Conservation (phyloP, 2,113 vertebrate genomes). For the Mellivora capensis region DNA sequence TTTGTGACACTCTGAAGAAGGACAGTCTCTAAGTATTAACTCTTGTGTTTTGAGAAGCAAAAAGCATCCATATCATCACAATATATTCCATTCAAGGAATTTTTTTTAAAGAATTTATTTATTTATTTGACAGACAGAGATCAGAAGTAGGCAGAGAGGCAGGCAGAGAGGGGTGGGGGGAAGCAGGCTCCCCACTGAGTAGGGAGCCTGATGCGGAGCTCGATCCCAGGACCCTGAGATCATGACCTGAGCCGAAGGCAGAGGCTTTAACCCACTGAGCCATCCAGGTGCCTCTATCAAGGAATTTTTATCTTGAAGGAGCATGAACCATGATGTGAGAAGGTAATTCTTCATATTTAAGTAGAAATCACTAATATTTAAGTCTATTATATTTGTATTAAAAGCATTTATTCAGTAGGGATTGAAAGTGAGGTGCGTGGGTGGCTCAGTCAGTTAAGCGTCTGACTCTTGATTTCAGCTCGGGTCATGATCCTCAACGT, state of each 20-base stretch:
- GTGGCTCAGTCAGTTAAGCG: background rate
- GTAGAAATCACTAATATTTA: background rate
- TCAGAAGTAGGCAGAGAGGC: too few species aligned
- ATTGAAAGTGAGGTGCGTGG: background rate
- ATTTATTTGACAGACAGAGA: too few species aligned
- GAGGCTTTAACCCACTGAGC: too few species aligned
- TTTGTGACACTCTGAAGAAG: background rate
- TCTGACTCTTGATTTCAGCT: background rate
- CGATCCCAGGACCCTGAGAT: too few species aligned
- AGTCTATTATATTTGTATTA: background rate
- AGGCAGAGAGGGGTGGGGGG: too few species aligned
- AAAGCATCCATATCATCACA: background rate
- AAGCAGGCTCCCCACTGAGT: too few species aligned
- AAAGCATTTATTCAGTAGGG: background rate
- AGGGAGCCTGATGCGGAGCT: too few species aligned
- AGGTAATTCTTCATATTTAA: background rate
- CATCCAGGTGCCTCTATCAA: too few species aligned
- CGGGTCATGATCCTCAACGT: background rate
- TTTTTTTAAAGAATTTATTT: too few species aligned
- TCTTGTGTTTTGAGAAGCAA: background rate
- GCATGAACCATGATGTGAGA: background rate
- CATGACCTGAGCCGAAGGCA: too few species aligned
- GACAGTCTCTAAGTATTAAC: background rate
- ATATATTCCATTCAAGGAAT: background rate
- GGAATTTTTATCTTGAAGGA: background rate